Base-by-base conservation (phyloP, 1,140 invertebrate genomes). In the Ceratoteleas bidentatus region DNA sequence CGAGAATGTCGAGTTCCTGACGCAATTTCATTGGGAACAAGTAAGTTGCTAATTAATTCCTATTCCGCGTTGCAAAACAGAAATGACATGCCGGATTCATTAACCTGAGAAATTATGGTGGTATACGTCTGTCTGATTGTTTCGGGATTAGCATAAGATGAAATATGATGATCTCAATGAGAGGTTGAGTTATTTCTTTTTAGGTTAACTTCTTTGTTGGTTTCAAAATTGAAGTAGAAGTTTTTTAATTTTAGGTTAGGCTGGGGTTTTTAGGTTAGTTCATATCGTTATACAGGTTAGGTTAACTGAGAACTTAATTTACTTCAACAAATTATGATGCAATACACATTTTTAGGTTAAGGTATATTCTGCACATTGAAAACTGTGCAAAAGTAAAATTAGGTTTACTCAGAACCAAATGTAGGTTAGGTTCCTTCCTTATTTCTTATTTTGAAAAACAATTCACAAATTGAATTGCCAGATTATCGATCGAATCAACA, bases 61-160 rank as follows among this genome's bases (percentile, higher is more conserved):
- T 60, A 60, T 60, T 70, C 56, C 56, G 56, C 69, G 40, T 73
- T 73, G 52, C 69, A 64, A 73, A 73, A 73, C 56, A 36, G 50
- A 50, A 54, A 62, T 73, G 57, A 61, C 57, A 61, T 69, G 32
- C 34, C 53, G 45, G 8, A 32, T 15, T 53, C 47, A 45, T 49
- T 57, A 34, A 57, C 14, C 45, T 50, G 40, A n/a, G 47, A 13
- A 49, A 7, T 13, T 49, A 14, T 49, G 24, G 24, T 4, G 24
- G 40, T 9, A 43, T 43, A 43, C n/a, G 8, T 43, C 40, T 43
- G 8, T 43, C 8, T 6, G 34, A 40, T 61, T 49, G 32, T 61
- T 61, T 64, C 56, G n/a, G 16, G 15, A 58, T 58, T 58, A 49
- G 47, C 13, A 24, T 24, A 24, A 24, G 40, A 43, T 10, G 40